A percentile compares a stretch with the other conserved stretches of the same genome.
These are phyloP conservation scores for Neofelis nebulosa DNA, from an alignment of 2,113 vertebrate genomes.

Conservation along the genomic window DNA sequence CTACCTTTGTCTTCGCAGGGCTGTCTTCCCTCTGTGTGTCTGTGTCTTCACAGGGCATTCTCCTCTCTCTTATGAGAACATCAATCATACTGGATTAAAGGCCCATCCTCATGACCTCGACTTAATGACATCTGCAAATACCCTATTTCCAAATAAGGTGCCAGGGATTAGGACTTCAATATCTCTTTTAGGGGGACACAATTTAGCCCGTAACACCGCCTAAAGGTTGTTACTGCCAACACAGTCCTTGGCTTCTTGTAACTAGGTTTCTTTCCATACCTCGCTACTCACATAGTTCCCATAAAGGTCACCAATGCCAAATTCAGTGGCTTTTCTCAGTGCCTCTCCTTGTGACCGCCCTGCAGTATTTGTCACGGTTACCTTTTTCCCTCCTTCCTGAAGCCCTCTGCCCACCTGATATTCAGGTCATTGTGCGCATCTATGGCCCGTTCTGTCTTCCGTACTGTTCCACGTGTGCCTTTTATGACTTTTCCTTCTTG, in stretches of 20 bases:
- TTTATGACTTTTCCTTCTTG: not conserved
- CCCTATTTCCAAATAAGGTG: not conserved
- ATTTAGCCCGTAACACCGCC: not conserved
- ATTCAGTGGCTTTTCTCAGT: not conserved
- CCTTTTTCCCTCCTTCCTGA: not conserved
- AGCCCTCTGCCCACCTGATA: not conserved
- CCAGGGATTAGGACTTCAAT: not conserved
- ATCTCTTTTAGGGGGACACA: not conserved
- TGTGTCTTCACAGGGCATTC: not conserved
- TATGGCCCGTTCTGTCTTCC: not conserved
- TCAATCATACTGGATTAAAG: not conserved
- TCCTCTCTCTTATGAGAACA: not conserved
- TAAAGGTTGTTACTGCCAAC: not conserved
- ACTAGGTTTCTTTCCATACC: not conserved
- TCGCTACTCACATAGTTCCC: not conserved
- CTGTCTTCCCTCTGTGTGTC: not conserved
- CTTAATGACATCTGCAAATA: not conserved
- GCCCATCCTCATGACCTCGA: not conserved
- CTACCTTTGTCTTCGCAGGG: not conserved
- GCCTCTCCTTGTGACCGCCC: not conserved
- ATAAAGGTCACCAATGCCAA: not conserved
- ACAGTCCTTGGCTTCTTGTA: not conserved
- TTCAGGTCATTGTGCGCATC: not conserved
- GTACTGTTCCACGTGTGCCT: fast-evolving
- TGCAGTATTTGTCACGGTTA: not conserved